A percentile compares a stretch with the other conserved stretches of the same genome.
Evolutionary conservation across 2,888 invertebrate genomes (phyloP).

Genomic region (Adelognathus sp.): DNA sequence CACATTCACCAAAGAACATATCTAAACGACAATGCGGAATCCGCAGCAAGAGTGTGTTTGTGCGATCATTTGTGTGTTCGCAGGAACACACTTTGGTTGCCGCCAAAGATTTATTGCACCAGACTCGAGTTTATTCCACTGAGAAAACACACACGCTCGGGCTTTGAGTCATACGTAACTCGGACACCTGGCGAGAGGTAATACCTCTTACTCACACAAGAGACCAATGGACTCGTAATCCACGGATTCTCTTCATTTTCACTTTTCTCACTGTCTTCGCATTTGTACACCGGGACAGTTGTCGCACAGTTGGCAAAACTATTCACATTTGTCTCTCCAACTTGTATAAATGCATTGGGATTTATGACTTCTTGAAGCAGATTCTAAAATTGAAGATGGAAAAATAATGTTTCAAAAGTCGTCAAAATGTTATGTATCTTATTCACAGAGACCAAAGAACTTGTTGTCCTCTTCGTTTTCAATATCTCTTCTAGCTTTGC

Average conservation of each 20-base stretch:
- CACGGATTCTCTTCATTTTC: not conserved
- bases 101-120: conserved; percentile 42
- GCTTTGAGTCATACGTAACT: not conserved
- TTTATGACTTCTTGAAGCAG: not conserved
- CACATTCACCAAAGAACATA: conserved; percentile 8
- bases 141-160: conserved; percentile 15
- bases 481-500: no score
- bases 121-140: conserved; percentile 29
- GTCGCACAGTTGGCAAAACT: no score
- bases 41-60: not conserved
- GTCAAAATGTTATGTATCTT: no score
- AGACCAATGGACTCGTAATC: not conserved
- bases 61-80: not conserved
- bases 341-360: not conserved
- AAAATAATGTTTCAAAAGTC: no score
- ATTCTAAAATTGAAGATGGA: no score
- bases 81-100: not conserved
- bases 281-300: not conserved
- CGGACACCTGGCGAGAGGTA: not conserved
- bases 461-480: no score
- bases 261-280: not conserved
- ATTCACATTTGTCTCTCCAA: no score
- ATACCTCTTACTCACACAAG: not conserved
- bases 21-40: not conserved
- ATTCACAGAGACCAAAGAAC: no score